Evolutionary conservation across 2,797 vertebrate genomes (phyloP), one percentile per base, ranked within the genome.

Genomic region (Rhodeus uyekii): DNA sequence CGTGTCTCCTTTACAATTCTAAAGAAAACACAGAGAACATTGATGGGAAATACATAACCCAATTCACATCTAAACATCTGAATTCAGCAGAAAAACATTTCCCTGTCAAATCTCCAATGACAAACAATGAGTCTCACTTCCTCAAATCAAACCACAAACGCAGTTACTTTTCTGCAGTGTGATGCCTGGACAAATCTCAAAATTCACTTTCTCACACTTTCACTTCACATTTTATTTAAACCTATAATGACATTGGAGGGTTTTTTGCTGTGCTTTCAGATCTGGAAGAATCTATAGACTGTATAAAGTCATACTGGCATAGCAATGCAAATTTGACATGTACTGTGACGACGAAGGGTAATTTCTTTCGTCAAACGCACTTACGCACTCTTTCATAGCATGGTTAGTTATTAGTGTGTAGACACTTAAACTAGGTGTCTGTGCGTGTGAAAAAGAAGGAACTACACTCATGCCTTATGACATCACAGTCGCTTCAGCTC

Each of bases 191-290:
- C 89, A n/a, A 19, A 86, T 86, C 69, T 84, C 89, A 91, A 90
- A 88, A 90, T 92, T 94, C 91, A 94, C 94, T 94, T 95, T 95
- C 92, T 92, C 90, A 90, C 88, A 92, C 92, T 94, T 94, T 93
- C 94, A 93, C 93, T 94, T 94, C 92, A 29, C 68, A 87, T 93
- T 93, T 90, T 90, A 90, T 50, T 80, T 29, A 55, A 24, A 42
- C 19, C 48, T 32, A 63, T 69, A 39, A 79, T n/a, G n/a, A n/a
- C 7, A 34, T 16, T 42, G 24, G 16, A 36, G 22, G 63, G 9
- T 24, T 65, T 10, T 3, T 60, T 29, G 5, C 12, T 0, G 22
- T 63, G 9, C 19, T 63, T 8, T 53, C 8, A 44, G 16, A 36
- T 4, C 50, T 53, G 76, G 27, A 34, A 22, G 0, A 19, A 18